These are phyloP conservation scores for Microplitis demolitor DNA, from an alignment of 1,140 invertebrate species.

Conservation along the genomic window DNA sequence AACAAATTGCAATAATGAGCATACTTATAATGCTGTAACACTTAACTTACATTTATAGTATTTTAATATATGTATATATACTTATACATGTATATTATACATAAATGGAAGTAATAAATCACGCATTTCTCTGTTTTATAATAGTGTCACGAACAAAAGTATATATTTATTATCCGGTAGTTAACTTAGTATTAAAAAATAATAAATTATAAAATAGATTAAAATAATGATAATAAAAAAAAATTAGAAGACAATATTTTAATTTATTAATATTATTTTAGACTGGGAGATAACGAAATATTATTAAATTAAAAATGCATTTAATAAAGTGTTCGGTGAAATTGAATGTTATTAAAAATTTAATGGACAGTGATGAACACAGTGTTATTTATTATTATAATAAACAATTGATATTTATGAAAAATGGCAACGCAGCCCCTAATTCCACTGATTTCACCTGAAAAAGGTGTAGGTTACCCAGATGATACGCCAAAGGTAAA, in stretches of 20 bases:
- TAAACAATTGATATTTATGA: constrained; percentile 29
- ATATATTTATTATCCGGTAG: background rate
- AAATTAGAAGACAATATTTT: background rate
- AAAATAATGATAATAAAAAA: background rate
- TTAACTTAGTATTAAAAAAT: background rate
- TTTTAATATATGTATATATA: too few relatives aligned
- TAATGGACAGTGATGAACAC: constrained; percentile 22
- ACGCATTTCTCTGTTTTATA: constrained; percentile 9
- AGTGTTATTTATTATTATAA: constrained; percentile 23
- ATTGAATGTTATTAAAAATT: background rate
- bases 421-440: constrained; percentile 31
- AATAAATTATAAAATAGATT: background rate
- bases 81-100: too few relatives aligned
- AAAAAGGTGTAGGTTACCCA: constrained; percentile 23
- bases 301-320: constrained; percentile 19
- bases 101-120: background rate
- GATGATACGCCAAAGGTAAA: constrained; percentile 32
- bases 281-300: background rate
- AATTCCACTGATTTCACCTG: constrained; percentile 32
- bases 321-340: constrained; percentile 8
- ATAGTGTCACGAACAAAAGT: constrained; percentile 7
- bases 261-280: constrained; percentile 5
- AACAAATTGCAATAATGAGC: too few relatives aligned
- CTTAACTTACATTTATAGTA: too few relatives aligned
- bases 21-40: too few relatives aligned